phyloP scores from a whole-genome alignment of 2,797 vertebrate species.

The Echeneis naucrates region DNA sequence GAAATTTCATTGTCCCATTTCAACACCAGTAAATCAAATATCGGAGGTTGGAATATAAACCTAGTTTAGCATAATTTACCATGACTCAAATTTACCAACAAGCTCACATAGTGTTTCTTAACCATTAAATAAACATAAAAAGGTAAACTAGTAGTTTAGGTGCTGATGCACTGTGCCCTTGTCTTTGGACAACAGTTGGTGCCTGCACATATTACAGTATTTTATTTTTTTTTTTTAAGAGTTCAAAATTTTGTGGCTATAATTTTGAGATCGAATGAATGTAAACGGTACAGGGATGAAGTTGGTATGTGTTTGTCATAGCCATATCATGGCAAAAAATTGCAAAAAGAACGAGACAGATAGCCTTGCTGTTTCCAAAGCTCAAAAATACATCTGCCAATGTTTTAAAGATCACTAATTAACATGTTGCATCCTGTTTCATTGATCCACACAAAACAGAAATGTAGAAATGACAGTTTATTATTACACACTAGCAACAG shows the following conservation, averaged over 20 bases:
- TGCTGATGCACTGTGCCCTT: background rate
- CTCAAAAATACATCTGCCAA: background rate
- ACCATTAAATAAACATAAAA: background rate
- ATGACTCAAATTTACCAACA: background rate
- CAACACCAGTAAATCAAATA: background rate
- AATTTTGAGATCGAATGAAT: background rate
- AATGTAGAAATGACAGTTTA: background rate
- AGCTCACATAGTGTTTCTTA: background rate
- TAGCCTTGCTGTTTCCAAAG: background rate
- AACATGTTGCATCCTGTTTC: background rate
- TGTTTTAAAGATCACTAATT: background rate
- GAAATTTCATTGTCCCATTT: too few relatives aligned
- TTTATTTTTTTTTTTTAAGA: background rate
- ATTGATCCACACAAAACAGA: background rate
- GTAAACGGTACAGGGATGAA: background rate
- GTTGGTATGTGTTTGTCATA: background rate
- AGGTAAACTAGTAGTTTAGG: background rate
- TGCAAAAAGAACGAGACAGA: background rate
- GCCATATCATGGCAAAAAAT: background rate
- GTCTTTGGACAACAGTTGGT: background rate
- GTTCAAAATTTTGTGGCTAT: background rate
- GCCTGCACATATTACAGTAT: background rate
- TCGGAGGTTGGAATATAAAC: background rate
- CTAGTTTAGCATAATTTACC: background rate
- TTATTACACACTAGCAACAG: background rate